Base-by-base conservation (phyloP, 2,888 invertebrate genomes). In the Amiota minor region DNA sequence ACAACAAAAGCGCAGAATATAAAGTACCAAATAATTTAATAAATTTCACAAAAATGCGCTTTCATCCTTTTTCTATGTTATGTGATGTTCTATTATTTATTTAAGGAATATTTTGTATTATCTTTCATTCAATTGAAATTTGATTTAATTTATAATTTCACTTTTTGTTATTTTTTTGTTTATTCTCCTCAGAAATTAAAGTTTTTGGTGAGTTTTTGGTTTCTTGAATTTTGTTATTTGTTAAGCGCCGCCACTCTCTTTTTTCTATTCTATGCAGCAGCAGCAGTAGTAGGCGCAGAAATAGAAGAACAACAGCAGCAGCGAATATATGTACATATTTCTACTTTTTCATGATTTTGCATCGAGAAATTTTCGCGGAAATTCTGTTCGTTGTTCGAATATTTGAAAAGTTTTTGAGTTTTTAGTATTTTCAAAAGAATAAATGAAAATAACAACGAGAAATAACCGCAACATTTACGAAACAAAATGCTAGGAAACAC, bases 401-500 rank as follows among this genome's bases (percentile, higher is more conserved):
- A 53, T n/a, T 68, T 45, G 45, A 68, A 35, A 50, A 47, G 14
- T 61, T 70, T 59, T 70, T 23, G 61, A 70, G 49, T 50, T 68
- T 53, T 49, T 18, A 23, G 46, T 14, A 59, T 61, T 61, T 70
- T 49, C 56, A 69, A 71, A 65, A 62, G 64, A 47, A 77, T 74
- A 74, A 53, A 70, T 9, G 23, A 61, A 64, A 64, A 59, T 76
- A 79, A 75, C 78, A 82, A 81, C 75, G 78, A 84, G 81, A 85
- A 84, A 84, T 83, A 83, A 79, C 83, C 81, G 83, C 86, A 84
- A 84, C 84, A 77, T 86, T 78, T 81, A 86, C 86, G 85, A 84
- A 84, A 82, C 86, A 86, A 85, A 78, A 85, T 84, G 85, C 83
- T 84, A 85, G 83, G 83, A 84, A 86, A 85, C 85, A 84, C 84